Evolutionary conservation across 2,113 vertebrate genomes (phyloP), one percentile per base, ranked within the genome.

Genomic region (Cairina moschata): DNA sequence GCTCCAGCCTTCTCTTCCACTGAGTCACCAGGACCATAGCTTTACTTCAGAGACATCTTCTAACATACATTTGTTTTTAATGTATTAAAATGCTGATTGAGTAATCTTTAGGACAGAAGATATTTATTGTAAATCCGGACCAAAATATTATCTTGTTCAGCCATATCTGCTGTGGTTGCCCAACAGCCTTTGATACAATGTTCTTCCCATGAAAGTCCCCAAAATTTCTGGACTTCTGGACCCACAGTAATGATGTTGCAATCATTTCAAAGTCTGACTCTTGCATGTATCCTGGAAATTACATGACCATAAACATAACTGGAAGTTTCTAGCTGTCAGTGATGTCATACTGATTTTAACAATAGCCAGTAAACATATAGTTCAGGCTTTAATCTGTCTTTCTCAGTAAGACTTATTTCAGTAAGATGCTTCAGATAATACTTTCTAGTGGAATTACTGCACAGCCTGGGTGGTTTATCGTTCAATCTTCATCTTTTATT

Each of bases 41-140:
- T 88, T 88, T 91, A 78, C 34, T 32, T 68, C 36, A 73, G 66
- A 62, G 73, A 83, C 81, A 20, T 58, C 83, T 86, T 67, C 72
- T 55, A 86, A 63, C 22, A 29, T 56, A 65, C 86, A 75, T 93
- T 96, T 96, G 83, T 21, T 95, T 96, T 81, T 87, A 95, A 95
- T 96, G 65, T 36, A 86, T 56, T 78, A 54, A 81, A 75, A 78
- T 68, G 23, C 11, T 48, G 85, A 94, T 88, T 88, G 86, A 60
- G 88, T 76, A 94, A 94, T 93, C 73, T 86, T 93, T 90, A 94
- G 1, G 0, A 83, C 54, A 72, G 80, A 90, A 25, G 69, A 87
- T 66, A 36, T 92, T 96, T 96, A 73, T 88, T 72, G 69, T 96
- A 84, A 93, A 72, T 72, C 46, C 18, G 68, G 66, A 91, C 83